These are phyloP conservation scores for Corythornis vintsioides DNA, from an alignment of 2,113 vertebrate species.

Conservation along the genomic window DNA sequence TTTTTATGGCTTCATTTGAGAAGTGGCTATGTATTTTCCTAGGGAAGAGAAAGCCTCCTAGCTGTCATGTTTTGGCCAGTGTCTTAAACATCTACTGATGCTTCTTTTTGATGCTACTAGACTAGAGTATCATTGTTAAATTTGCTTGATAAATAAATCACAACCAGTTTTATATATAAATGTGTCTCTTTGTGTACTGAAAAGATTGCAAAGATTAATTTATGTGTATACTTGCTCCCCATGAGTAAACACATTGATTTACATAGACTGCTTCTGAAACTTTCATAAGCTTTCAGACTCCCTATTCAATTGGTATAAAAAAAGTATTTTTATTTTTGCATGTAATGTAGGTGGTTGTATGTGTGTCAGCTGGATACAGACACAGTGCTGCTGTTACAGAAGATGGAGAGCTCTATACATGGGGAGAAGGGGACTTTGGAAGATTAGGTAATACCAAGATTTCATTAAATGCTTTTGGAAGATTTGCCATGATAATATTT, in stretches of 20 bases:
- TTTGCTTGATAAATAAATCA: neutral
- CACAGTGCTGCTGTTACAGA: constrained; percentile 87
- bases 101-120: neutral
- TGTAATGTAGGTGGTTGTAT: constrained; percentile 80
- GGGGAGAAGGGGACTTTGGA: constrained; percentile 89
- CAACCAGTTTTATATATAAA: neutral
- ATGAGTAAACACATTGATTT: neutral
- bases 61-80: neutral
- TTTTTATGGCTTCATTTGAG: neutral
- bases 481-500: neutral
- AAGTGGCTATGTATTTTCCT: neutral
- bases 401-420: constrained; percentile 85
- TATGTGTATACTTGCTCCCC: neutral
- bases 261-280: neutral
- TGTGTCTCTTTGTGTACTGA: neutral
- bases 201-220: neutral
- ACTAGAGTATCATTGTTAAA: neutral
- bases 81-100: neutral
- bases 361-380: constrained; percentile 86
- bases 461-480: neutral
- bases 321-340: neutral
- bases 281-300: neutral
- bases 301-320: neutral
- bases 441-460: constrained; percentile 79
- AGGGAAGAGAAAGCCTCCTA: neutral